phyloP scores from a whole-genome alignment of 2,888 invertebrate species.

The Andrena bucephala region DNA sequence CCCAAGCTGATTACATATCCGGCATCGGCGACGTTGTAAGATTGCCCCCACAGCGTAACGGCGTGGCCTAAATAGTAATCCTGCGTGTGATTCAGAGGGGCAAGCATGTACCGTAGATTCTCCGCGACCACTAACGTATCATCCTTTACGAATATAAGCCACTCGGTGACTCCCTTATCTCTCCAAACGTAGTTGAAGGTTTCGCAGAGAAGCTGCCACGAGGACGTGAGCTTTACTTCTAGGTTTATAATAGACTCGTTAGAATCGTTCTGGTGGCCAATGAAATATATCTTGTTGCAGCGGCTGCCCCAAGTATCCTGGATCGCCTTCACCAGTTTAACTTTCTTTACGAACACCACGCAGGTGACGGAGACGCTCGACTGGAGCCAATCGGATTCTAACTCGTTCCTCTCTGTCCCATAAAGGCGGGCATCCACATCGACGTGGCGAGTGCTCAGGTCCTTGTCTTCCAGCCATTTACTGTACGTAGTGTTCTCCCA shows the following conservation, averaged over 20 bases:
- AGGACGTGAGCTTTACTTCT: conserved; percentile 79
- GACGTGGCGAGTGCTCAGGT: conserved; percentile 54
- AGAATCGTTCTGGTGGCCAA: conserved; percentile 74
- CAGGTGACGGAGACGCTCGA: conserved; percentile 84
- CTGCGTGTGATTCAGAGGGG: conserved; percentile 83
- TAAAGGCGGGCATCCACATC: conserved; percentile 76
- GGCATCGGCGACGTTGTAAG: conserved; percentile 86
- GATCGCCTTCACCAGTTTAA: conserved; percentile 83
- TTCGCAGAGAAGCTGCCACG: conserved; percentile 85
- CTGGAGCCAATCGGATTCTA: conserved; percentile 80
- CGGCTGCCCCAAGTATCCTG: conserved; percentile 84
- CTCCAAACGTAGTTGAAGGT: conserved; percentile 81
- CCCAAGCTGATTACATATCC: conserved; percentile 87
- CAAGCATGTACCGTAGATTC: conserved; percentile 86
- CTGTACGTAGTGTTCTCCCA: conserved; percentile 67
- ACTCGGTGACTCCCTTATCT: conserved; percentile 78
- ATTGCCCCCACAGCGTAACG: conserved; percentile 86
- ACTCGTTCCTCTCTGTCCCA: conserved; percentile 45
- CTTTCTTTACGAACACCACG: conserved; percentile 85
- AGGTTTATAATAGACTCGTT: conserved; percentile 76
- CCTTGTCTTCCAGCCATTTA: conserved; percentile 74
- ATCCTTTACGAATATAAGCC: conserved; percentile 87
- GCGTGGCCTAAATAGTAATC: conserved; percentile 87
- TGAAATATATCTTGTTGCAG: conserved; percentile 83
- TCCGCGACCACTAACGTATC: conserved; percentile 87